Evolutionary conservation across 2,888 invertebrate species (phyloP).

Genomic region (Drosophila greeni): DNA sequence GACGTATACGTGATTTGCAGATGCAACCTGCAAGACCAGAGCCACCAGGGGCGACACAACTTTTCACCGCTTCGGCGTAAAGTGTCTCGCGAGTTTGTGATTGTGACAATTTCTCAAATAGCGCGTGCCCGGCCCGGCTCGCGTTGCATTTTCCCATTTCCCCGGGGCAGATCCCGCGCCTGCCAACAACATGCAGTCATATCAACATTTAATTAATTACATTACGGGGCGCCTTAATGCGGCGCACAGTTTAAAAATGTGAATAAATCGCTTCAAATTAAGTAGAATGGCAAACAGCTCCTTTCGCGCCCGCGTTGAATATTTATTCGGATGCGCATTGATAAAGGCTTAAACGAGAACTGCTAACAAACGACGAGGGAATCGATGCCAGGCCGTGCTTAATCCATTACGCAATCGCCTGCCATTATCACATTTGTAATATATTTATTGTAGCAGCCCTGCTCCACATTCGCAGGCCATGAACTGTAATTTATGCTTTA

Average conservation of each 20-base stretch:
- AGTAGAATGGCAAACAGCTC: constrained; percentile 61
- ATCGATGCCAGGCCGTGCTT: constrained; percentile 36
- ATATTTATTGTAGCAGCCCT: constrained; percentile 51
- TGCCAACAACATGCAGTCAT: constrained; percentile 26
- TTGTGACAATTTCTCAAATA: constrained; percentile 63
- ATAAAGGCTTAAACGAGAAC: constrained; percentile 65
- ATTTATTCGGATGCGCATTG: constrained; percentile 52
- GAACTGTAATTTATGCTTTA: constrained; percentile 18
- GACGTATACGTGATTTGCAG: constrained; percentile 59
- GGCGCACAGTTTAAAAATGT: constrained; percentile 49
- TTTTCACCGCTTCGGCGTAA: constrained; percentile 34
- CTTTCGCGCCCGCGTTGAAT: constrained; percentile 13
- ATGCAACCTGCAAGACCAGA: constrained; percentile 27
- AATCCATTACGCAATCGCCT: constrained; percentile 66
- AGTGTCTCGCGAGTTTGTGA: constrained; percentile 52
- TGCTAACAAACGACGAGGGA: constrained; percentile 22
- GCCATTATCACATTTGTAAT: constrained; percentile 66
- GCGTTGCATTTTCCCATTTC: constrained; percentile 44
- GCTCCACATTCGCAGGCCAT: constrained; percentile 2
- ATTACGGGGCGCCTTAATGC: constrained; percentile 11
- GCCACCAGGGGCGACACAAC: constrained; percentile 13
- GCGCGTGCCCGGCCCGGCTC: constrained; percentile 46
- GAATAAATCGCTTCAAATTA: constrained; percentile 66
- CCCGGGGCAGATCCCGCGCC: constrained; percentile 3
- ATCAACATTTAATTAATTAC: constrained; percentile 53